A percentile compares a stretch with the other conserved stretches of the same genome.
Evolutionary conservation across 2,113 vertebrate genomes (phyloP).

Genomic region (Microtus pennsylvanicus): DNA sequence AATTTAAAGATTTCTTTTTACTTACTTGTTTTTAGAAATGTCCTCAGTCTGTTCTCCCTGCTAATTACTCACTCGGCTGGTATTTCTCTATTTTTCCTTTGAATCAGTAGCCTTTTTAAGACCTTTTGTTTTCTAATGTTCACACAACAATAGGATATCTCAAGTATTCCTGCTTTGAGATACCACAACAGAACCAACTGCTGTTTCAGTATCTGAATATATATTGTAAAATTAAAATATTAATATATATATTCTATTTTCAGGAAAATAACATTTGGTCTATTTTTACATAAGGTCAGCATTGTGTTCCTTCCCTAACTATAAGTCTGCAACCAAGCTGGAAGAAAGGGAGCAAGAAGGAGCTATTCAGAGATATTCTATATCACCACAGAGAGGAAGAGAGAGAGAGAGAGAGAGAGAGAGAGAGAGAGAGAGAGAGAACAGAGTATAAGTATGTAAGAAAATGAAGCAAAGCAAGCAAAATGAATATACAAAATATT

Average conservation of each 20-base stretch:
- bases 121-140: background rate
- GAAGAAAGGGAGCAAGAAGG: background rate
- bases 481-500: constrained; percentile 15
- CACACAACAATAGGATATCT: background rate
- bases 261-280: background rate
- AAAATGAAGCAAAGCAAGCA: background rate
- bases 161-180: background rate
- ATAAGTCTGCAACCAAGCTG: background rate
- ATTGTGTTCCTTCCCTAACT: constrained; percentile 10
- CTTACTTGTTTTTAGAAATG: constrained; percentile 33
- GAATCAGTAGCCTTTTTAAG: constrained; percentile 12
- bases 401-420: background rate
- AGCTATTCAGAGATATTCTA: background rate
- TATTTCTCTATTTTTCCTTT: constrained; percentile 23
- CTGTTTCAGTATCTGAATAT: background rate
- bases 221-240: constrained; percentile 23
- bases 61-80: constrained; percentile 20
- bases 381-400: background rate
- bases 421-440: too few relatives aligned
- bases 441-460: background rate
- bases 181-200: background rate
- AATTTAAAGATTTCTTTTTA: constrained; percentile 48
- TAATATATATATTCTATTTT: background rate
- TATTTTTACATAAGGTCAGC: background rate
- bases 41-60: background rate